phyloP scores from a whole-genome alignment of 1,140 invertebrate species.

The Spodoptera frugiperda region DNA sequence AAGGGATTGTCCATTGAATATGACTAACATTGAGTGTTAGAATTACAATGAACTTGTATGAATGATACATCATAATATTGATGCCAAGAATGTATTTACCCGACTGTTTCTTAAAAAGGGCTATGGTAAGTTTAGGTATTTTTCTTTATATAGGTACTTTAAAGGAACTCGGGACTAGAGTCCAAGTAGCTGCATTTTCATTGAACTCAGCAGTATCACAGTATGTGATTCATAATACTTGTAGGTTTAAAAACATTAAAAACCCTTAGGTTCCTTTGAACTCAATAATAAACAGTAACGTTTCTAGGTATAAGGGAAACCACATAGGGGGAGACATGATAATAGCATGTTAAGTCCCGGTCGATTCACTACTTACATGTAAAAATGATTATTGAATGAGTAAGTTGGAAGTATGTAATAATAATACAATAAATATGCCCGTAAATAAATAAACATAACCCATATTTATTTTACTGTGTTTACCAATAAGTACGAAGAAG shows the following conservation, averaged over 20 bases:
- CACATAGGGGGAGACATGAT: neutral
- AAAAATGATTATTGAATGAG: conserved; percentile 12
- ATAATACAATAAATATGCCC: neutral
- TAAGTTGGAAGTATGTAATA: neutral
- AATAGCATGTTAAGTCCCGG: conserved; percentile 12
- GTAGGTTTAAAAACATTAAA: too few relatives aligned
- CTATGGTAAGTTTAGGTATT: too few relatives aligned
- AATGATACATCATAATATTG: conserved; percentile 8
- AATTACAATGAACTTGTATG: conserved; percentile 14
- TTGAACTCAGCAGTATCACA: too few relatives aligned
- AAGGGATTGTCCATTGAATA: conserved; percentile 32
- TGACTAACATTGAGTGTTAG: conserved; percentile 4
- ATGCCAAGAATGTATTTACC: neutral
- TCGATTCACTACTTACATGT: neutral
- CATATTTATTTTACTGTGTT: too few relatives aligned
- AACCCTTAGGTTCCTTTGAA: too few relatives aligned
- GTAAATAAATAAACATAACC: neutral
- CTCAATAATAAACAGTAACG: neutral
- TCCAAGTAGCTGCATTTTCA: too few relatives aligned
- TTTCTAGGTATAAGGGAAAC: conserved; percentile 5
- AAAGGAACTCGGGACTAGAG: too few relatives aligned
- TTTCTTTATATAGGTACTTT: too few relatives aligned
- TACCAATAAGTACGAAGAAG: too few relatives aligned
- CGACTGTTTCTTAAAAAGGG: too few relatives aligned
- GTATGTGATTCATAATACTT: too few relatives aligned